These are phyloP conservation scores for Triplophysa bombifrons DNA, from an alignment of 2,797 vertebrate species.

Conservation along the genomic window DNA sequence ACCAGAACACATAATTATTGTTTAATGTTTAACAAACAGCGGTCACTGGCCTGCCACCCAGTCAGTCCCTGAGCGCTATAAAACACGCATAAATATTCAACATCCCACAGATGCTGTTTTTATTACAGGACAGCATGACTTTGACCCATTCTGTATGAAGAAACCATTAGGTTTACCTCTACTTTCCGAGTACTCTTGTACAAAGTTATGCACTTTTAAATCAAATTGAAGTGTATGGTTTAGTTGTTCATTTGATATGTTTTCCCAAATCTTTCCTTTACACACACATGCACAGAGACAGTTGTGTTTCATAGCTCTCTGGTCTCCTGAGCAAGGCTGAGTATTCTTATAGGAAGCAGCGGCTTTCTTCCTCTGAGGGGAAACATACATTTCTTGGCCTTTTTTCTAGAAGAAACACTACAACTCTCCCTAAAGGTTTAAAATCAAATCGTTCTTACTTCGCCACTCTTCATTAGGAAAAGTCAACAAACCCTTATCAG, in stretches of 20 bases:
- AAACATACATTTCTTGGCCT: slow-evolving; percentile 51
- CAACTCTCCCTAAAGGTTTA: slow-evolving; percentile 64
- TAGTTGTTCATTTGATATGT: background rate
- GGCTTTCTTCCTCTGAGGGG: slow-evolving; percentile 70
- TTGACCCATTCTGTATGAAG: slow-evolving; percentile 72
- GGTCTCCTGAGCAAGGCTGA: background rate
- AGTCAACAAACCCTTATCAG: slow-evolving; percentile 79
- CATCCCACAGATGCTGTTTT: slow-evolving; percentile 67
- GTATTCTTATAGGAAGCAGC: slow-evolving; percentile 71
- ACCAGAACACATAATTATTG: slow-evolving; percentile 78
- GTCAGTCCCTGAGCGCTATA: slow-evolving; percentile 52
- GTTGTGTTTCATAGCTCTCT: background rate
- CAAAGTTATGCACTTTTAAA: background rate
- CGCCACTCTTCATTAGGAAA: slow-evolving; percentile 71
- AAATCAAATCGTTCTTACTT: slow-evolving; percentile 77
- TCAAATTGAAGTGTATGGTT: slow-evolving; percentile 13
- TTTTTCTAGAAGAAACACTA: background rate
- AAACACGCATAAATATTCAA: slow-evolving; percentile 68
- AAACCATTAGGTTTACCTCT: slow-evolving; percentile 65
- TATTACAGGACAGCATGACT: slow-evolving; percentile 77
- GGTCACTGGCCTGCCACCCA: slow-evolving; percentile 67
- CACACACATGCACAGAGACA: background rate
- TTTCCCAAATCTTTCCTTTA: background rate
- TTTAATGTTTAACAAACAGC: slow-evolving; percentile 78
- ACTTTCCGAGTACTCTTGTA: slow-evolving; percentile 43